These are phyloP conservation scores for Microcebus griseorufus DNA, from an alignment of 2,113 vertebrate species.

Conservation along the genomic window DNA sequence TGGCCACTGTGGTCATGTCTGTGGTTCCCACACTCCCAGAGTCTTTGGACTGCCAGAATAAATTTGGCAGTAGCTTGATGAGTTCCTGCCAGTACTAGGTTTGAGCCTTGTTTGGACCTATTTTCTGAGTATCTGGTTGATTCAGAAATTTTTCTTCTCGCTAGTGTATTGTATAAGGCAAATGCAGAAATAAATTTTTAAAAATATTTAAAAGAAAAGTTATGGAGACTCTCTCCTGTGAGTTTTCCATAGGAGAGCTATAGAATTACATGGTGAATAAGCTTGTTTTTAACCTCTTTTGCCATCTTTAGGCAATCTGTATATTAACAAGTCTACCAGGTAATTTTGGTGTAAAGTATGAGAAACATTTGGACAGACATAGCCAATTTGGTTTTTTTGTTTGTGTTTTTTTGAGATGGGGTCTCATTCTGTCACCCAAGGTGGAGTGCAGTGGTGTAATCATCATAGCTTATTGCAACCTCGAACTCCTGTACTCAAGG, in stretches of 20 bases:
- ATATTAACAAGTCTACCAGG: not conserved
- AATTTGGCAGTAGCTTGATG: slow-evolving; percentile 53
- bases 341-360: not conserved
- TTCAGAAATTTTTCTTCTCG: slow-evolving; percentile 9
- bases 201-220: not conserved
- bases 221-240: not conserved
- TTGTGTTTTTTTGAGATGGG: too few species aligned
- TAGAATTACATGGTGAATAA: not conserved
- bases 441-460: too few species aligned
- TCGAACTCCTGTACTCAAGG: too few species aligned
- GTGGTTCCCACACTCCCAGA: slow-evolving; percentile 17
- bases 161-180: not conserved
- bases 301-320: not conserved
- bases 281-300: not conserved
- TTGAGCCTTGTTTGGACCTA: slow-evolving; percentile 35
- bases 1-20: slow-evolving; percentile 35
- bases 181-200: not conserved
- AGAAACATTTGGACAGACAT: not conserved
- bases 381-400: not conserved
- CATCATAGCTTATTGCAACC: too few species aligned
- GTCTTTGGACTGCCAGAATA: slow-evolving; percentile 44
- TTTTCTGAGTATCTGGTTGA: slow-evolving; percentile 30
- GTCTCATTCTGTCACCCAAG: too few species aligned
- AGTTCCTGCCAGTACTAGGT: slow-evolving; percentile 4
- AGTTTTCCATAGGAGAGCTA: not conserved